Percentiles rank a stretch among this genome's conserved stretches.
phyloP scores from a whole-genome alignment of 2,113 vertebrate species.

The Elephas maximus region DNA sequence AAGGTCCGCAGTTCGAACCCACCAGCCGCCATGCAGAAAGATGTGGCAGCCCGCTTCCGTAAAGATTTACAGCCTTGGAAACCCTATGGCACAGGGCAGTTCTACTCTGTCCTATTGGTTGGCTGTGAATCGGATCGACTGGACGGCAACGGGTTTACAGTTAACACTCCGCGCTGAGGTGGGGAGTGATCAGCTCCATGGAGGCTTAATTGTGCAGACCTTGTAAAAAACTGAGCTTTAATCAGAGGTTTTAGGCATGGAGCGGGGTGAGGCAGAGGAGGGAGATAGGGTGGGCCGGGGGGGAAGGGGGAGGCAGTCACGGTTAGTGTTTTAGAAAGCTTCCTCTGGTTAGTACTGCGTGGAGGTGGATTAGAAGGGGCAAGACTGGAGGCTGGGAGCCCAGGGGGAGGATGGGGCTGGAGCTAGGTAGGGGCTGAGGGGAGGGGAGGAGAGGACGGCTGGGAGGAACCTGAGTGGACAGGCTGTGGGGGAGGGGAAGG shows the following conservation, averaged over 20 bases:
- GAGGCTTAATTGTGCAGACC: neutral
- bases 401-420: neutral
- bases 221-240: constrained; percentile 21
- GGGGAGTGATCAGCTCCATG: neutral
- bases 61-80: neutral
- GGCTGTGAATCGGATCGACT: neutral
- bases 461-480: neutral
- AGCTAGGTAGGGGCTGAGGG: neutral
- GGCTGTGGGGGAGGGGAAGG: too few species aligned
- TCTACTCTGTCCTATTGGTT: neutral
- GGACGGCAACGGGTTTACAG: neutral
- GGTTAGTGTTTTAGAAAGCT: neutral
- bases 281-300: neutral
- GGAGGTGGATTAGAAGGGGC: neutral
- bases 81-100: neutral
- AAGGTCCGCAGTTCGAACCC: neutral
- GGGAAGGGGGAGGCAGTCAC: too few species aligned
- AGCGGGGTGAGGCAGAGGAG: neutral
- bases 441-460: neutral
- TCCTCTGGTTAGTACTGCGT: neutral
- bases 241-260: neutral
- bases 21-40: neutral
- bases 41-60: neutral
- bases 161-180: neutral
- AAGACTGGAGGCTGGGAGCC: neutral